Percentiles rank a stretch among this genome's conserved stretches.
phyloP scores from a whole-genome alignment of 2,888 invertebrate species.

The Drosophila tripunctata region DNA sequence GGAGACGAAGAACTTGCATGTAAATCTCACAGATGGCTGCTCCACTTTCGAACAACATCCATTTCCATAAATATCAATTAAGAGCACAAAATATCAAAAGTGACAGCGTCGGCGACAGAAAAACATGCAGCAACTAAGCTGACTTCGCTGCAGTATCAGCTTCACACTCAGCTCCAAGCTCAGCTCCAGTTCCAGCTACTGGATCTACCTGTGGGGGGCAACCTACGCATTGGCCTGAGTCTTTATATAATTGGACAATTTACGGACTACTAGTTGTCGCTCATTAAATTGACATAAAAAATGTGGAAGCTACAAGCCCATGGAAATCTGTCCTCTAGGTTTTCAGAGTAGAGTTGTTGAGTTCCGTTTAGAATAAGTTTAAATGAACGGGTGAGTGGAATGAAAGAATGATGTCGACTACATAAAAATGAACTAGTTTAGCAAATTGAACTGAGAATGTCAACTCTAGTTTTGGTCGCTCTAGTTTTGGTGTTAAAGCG shows the following conservation, averaged over 20 bases:
- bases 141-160: background rate
- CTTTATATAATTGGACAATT: slow-evolving; percentile 68
- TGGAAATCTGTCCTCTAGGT: background rate
- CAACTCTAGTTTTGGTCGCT: slow-evolving; percentile 4
- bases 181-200: slow-evolving; percentile 11
- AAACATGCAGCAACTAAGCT: slow-evolving; percentile 44
- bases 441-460: background rate
- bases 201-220: slow-evolving; percentile 52
- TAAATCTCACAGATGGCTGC: slow-evolving; percentile 60
- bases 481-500: slow-evolving; percentile 66
- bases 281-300: slow-evolving; percentile 58
- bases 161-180: background rate
- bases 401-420: background rate
- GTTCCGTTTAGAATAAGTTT: background rate
- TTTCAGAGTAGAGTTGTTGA: background rate
- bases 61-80: slow-evolving; percentile 78
- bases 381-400: background rate
- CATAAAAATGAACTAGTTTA: background rate
- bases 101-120: slow-evolving; percentile 49
- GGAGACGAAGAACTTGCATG: slow-evolving; percentile 31
- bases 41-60: slow-evolving; percentile 59
- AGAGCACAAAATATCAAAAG: slow-evolving; percentile 59
- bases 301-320: slow-evolving; percentile 18
- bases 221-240: slow-evolving; percentile 54
- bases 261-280: slow-evolving; percentile 45